Conservation (phyloP, 2,888 invertebrate genomes). For the Tholera decimalis region DNA sequence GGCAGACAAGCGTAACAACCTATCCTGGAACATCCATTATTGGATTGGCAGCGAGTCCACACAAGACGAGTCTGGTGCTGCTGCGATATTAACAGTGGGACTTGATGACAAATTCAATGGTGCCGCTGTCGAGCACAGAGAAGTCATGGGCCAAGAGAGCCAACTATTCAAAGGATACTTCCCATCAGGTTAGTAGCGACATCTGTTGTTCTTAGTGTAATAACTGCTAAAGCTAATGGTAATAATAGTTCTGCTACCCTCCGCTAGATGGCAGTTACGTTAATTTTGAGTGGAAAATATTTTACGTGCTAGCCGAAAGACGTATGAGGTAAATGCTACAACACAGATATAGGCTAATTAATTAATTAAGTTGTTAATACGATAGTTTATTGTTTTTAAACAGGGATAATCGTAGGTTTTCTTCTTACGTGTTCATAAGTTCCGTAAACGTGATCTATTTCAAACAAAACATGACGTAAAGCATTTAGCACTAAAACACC, state of each 20-base stretch:
- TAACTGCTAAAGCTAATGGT: background rate
- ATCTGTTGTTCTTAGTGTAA: slow-evolving; percentile 19
- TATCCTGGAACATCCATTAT: slow-evolving; percentile 96
- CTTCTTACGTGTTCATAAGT: background rate
- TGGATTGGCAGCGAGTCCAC: slow-evolving; percentile 96
- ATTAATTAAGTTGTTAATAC: too few relatives aligned
- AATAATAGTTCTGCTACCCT: background rate
- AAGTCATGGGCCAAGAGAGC: slow-evolving; percentile 96
- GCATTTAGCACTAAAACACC: background rate
- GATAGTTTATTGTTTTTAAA: too few relatives aligned
- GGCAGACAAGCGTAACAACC: slow-evolving; percentile 91
- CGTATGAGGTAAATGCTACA: too few relatives aligned
- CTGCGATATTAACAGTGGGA: slow-evolving; percentile 95
- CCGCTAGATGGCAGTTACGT: slow-evolving; percentile 21
- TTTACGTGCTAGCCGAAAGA: too few relatives aligned
- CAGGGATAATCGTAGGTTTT: background rate
- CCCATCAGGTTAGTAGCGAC: slow-evolving; percentile 87
- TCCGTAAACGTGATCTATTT: background rate
- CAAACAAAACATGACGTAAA: slow-evolving; percentile 14
- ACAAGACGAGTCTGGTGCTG: slow-evolving; percentile 95
- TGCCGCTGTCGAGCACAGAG: slow-evolving; percentile 96
- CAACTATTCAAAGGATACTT: slow-evolving; percentile 95
- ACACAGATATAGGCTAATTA: too few relatives aligned
- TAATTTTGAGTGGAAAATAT: too few relatives aligned
- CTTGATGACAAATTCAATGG: slow-evolving; percentile 96